A percentile compares a stretch with the other conserved stretches of the same genome.
phyloP scores from a whole-genome alignment of 1,140 invertebrate genomes.

The Drosophila guanche region DNA sequence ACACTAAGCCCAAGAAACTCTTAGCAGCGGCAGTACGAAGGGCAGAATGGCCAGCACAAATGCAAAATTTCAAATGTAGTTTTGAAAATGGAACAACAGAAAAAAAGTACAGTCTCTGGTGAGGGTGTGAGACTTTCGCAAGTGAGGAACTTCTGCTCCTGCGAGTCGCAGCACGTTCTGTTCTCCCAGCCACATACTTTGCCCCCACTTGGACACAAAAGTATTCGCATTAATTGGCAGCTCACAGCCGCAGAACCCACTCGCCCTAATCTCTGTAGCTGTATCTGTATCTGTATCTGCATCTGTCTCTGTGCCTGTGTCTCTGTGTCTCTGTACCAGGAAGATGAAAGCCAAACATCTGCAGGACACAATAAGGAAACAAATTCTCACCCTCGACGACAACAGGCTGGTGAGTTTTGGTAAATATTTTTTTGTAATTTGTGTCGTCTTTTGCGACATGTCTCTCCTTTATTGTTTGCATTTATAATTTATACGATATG shows the following conservation, averaged over 20 bases:
- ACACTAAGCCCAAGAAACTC: constrained; percentile 43
- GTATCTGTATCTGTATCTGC: constrained; percentile 7
- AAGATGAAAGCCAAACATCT: constrained; percentile 30
- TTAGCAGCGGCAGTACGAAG: constrained; percentile 1
- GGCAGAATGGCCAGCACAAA: constrained; percentile 31
- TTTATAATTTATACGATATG: constrained; percentile 59
- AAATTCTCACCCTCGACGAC: background rate
- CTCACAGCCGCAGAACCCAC: constrained; percentile 16
- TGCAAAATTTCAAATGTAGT: constrained; percentile 76
- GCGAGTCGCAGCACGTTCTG: constrained; percentile 48
- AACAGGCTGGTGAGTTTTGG: background rate
- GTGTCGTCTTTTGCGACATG: constrained; percentile 58
- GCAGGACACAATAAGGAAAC: constrained; percentile 5
- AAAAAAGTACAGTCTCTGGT: constrained; percentile 1
- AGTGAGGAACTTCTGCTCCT: background rate
- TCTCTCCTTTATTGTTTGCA: constrained; percentile 58
- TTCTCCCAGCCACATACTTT: background rate
- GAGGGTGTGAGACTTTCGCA: too few relatives aligned
- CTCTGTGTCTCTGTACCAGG: constrained; percentile 2
- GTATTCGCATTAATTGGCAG: constrained; percentile 61
- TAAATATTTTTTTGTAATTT: constrained; percentile 48
- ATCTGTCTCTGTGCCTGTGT: constrained; percentile 16
- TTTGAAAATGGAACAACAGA: constrained; percentile 66
- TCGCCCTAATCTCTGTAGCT: background rate
- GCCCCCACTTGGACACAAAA: constrained; percentile 13